Base-by-base conservation (phyloP, 1,140 invertebrate genomes). In the silkworm (Bombyx mori) region DNA sequence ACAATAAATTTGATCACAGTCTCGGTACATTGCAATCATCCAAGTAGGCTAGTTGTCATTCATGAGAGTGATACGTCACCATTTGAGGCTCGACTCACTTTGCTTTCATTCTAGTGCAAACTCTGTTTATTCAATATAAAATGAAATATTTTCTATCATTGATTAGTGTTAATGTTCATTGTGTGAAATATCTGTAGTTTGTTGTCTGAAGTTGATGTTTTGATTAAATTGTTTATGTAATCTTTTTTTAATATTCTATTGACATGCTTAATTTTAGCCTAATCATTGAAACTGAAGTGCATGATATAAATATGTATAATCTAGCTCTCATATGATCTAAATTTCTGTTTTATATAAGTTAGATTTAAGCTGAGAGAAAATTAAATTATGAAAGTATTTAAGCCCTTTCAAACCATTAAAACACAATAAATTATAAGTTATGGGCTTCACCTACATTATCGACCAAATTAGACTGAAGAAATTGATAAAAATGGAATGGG, bases 191-290 rank as follows among this genome's bases (percentile, higher is more conserved):
- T 79, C 22, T 51, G 76, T 80, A 80, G 79, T 83, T 83, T 86
- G 77, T 86, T 84, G 83, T 84, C 79, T 76, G 83, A 82, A 77
- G 81, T 86, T 82, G 68, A 82, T 82, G 76, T 82, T 82, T 81
- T 72, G 73, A 83, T 82, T 80, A 79, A 82, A 82, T 79, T 82
- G 83, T 84, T 84, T 84, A 82, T 79, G 69, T 84, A 82, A 77
- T 77, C 74, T 82, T 75, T 62, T 70, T 81, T 86, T 83, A 84
- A 84, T 83, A 84, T 84, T 86, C 75, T 80, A 83, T 82, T 85
- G 80, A 86, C 79, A 83, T 82, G 78, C 81, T 84, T 84, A 78
- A 79, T 84, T 78, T 79, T 79, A 79, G 71, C 75, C 65, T 77
- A 75, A 85, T 81, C 69, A 75, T 76, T 81, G 75, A 82, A 75